phyloP scores from a whole-genome alignment of 2,113 vertebrate genomes.

The Nothoprocta pentlandii region DNA sequence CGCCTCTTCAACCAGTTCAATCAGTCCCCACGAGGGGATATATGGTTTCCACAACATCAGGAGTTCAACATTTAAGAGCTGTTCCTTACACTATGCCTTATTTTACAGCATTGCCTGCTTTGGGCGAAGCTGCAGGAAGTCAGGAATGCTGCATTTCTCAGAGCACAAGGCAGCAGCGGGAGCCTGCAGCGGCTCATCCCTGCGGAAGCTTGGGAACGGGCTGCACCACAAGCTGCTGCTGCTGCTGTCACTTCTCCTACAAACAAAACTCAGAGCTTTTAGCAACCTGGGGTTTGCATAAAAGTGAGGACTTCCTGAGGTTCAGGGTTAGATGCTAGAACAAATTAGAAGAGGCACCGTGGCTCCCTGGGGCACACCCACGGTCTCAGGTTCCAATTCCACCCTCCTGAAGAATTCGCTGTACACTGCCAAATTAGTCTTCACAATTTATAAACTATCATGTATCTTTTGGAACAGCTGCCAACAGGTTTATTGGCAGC shows the following conservation, averaged over 20 bases:
- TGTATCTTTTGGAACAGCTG: not conserved
- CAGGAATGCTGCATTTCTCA: not conserved
- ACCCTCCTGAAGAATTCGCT: slow-evolving; percentile 42
- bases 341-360: not conserved
- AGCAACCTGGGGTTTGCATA: not conserved
- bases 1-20: not conserved
- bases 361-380: not conserved
- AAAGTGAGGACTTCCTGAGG: not conserved
- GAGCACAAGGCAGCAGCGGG: not conserved
- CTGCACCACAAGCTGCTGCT: not conserved
- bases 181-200: not conserved
- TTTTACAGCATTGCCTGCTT: not conserved
- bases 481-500: slow-evolving; percentile 29
- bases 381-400: slow-evolving; percentile 1
- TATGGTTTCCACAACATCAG: not conserved
- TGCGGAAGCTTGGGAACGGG: not conserved
- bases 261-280: not conserved
- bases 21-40: not conserved
- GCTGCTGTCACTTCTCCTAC: not conserved
- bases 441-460: not conserved
- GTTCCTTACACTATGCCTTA: not conserved
- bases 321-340: not conserved
- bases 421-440: not conserved
- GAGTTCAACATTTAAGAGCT: not conserved
- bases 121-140: not conserved